Base-by-base conservation (phyloP, 2,888 invertebrate species). In the Acanthosepion pharaonis region DNA sequence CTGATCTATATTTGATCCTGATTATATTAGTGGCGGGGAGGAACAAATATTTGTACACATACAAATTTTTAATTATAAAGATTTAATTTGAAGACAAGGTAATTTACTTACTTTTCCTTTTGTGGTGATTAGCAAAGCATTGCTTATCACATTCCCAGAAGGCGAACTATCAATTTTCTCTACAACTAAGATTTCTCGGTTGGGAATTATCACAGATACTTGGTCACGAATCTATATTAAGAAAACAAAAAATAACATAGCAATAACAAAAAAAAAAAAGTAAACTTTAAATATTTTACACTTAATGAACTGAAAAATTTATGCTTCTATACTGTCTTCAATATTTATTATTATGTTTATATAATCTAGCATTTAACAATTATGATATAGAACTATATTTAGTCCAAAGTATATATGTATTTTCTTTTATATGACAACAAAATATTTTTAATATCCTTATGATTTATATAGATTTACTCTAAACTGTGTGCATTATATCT, bases 201-300 rank as follows among this genome's bases (percentile, higher is more conserved):
- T 98, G 0, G 99, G 99, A 97, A 99, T 98, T 0, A 99, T 98
- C n/a, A 99, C 97, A 95, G 98, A 98, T 23, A 99, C 99, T 96
- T 99, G 98, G 96, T 98, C 98, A 95, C 98, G 98, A 0, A 98
- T 98, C 99, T 99, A 97, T 5, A 95, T 51, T 94, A 28, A 94
- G 33, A 33, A 51, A 59, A n/a, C n/a, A 94, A 33, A 51, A 25
- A 25, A 94, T 78, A 20, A 20, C 15, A 55, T 5, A 59, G 5
- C 1, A 59, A 23, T 6, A 59, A 78, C n/a, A 78, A 78, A 42
- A 25, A 25, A 64, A 23, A 64, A 25, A 25, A 23, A 64, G 25
- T 64, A 64, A 33, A 64, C 23, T 3, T 25, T 25, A 64, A 23
- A 64, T 25, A 8, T 64, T 64, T 25, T 25, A 23, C 28, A 64